A percentile compares a stretch with the other conserved stretches of the same genome.
phyloP scores from a whole-genome alignment of 2,888 invertebrate genomes.

The Meiosimyza decipiens region DNA sequence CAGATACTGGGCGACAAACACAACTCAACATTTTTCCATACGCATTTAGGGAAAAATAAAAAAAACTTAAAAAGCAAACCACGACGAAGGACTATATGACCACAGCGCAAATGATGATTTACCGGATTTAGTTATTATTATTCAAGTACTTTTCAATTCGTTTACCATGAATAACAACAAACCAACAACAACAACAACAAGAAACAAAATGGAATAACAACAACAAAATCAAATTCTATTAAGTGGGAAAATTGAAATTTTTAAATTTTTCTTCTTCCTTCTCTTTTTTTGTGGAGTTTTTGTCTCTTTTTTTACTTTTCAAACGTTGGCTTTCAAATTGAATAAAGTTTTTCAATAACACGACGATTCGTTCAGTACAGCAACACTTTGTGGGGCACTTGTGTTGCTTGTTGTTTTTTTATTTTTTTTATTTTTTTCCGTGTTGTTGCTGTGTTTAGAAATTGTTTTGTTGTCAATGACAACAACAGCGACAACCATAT shows the following conservation, averaged over 20 bases:
- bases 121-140: constrained; percentile 4
- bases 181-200: no score
- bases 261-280: constrained; percentile 3
- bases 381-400: no score
- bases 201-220: no score
- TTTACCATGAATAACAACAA: no score
- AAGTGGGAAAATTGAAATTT: neutral
- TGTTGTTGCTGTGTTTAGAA: neutral
- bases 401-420: neutral
- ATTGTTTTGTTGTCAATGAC: constrained; percentile 5
- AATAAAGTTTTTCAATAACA: constrained; percentile 33
- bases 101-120: neutral
- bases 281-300: neutral
- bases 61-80: neutral
- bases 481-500: no score
- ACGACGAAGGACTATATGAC: constrained; percentile 1
- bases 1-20: constrained; percentile 67
- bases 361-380: neutral
- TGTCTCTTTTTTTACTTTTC: constrained; percentile 12
- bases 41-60: neutral
- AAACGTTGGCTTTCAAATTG: constrained; percentile 25
- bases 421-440: neutral
- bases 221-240: no score
- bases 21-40: constrained; percentile 62
- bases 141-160: constrained; percentile 12